These are phyloP conservation scores for Bombus picipes DNA, from an alignment of 1,140 invertebrate genomes.

Conservation along the genomic window DNA sequence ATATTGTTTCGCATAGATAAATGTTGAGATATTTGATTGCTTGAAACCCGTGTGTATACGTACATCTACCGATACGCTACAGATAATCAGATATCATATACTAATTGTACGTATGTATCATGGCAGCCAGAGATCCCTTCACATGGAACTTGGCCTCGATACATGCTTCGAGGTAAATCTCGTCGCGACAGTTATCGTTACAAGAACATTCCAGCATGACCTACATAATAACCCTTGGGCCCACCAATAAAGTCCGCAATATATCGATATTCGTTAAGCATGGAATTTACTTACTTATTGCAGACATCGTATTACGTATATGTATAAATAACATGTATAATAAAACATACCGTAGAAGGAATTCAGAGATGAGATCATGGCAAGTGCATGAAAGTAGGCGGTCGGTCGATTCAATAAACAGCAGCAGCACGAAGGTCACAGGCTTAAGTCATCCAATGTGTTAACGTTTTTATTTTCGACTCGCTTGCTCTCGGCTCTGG, in stretches of 20 bases:
- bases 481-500: not conserved
- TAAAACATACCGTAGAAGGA: conserved; percentile 57
- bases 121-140: no score
- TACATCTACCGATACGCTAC: no score
- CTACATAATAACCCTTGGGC: no score
- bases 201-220: no score
- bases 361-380: conserved; percentile 77
- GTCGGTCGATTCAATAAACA: conserved; percentile 45
- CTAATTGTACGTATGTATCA: no score
- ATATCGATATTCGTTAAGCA: conserved; percentile 22
- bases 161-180: not conserved
- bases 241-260: not conserved
- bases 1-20: no score
- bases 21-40: no score
- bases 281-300: not conserved
- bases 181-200: no score
- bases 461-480: conserved; percentile 60
- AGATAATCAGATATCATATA: no score
- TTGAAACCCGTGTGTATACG: no score
- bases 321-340: conserved; percentile 7
- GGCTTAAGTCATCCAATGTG: conserved; percentile 57
- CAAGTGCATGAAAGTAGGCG: conserved; percentile 67
- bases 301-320: not conserved
- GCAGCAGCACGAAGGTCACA: conserved; percentile 53
- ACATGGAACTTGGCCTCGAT: no score